These are phyloP conservation scores for Pygocentrus nattereri DNA, from an alignment of 2,797 vertebrate genomes.

Conservation along the genomic window DNA sequence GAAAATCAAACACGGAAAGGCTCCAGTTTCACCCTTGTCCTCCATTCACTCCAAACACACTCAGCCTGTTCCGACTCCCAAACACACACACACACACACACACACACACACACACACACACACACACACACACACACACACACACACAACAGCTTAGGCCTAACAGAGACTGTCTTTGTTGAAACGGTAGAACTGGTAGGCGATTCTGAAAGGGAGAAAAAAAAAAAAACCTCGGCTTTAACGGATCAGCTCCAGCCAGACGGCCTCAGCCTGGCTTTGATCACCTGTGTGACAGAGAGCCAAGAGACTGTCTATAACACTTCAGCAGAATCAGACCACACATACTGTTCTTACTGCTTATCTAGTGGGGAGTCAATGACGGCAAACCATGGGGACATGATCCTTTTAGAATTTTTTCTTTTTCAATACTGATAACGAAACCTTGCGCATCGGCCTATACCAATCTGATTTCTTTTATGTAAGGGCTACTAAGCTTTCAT, in stretches of 20 bases:
- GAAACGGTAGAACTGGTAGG: constrained; percentile 24
- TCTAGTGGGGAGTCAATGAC: constrained; percentile 13
- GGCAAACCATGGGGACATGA: neutral
- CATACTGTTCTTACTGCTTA: constrained; percentile 30
- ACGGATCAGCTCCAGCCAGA: neutral
- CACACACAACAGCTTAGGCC: constrained; percentile 6
- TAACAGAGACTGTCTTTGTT: constrained; percentile 50
- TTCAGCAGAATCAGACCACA: constrained; percentile 27
- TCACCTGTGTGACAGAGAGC: constrained; percentile 37
- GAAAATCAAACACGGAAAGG: constrained; percentile 13
- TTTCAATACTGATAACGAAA: too few species aligned
- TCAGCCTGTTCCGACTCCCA: neutral
- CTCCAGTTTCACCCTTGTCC: constrained; percentile 8
- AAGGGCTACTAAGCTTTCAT: too few species aligned
- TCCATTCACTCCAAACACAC: neutral
- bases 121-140: neutral
- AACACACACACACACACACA: neutral
- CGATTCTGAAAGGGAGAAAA: constrained; percentile 10
- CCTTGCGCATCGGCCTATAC: too few species aligned
- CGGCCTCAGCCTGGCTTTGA: constrained; percentile 46
- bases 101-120: neutral
- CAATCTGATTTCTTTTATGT: too few species aligned
- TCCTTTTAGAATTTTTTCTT: neutral
- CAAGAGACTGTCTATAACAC: neutral
- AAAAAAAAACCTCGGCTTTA: constrained; percentile 12